These are phyloP conservation scores for Pseudotriccus pelzelni DNA, from an alignment of 2,797 vertebrate genomes.

Conservation along the genomic window DNA sequence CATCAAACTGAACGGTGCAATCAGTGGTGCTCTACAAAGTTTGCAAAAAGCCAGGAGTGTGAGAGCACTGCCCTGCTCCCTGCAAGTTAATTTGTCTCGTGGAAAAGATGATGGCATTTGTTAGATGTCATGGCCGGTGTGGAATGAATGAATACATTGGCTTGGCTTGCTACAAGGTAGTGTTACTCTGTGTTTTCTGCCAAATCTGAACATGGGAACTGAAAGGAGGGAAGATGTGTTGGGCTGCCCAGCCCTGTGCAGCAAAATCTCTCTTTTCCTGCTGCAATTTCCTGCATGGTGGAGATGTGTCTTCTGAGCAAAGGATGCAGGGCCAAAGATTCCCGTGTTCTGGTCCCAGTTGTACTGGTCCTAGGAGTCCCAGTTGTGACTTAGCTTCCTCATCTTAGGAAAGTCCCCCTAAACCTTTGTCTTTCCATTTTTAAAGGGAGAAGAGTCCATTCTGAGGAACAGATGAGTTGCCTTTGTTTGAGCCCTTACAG, in stretches of 20 bases:
- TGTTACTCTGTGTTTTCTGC: neutral
- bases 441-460: neutral
- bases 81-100: neutral
- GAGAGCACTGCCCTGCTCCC: neutral
- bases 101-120: neutral
- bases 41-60: neutral
- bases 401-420: neutral
- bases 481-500: neutral
- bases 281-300: neutral
- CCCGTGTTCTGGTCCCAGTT: fast-evolving
- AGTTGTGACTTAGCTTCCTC: neutral
- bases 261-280: neutral
- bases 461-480: neutral
- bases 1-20: neutral
- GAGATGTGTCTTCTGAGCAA: neutral
- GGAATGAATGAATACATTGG: neutral
- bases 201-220: neutral
- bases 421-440: neutral
- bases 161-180: neutral
- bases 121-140: neutral
- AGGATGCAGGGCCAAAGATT: neutral
- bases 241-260: neutral
- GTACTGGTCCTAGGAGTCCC: neutral
- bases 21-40: neutral
- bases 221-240: neutral